phyloP scores from a whole-genome alignment of 2,888 invertebrate genomes.

The Tribolium freemani region DNA sequence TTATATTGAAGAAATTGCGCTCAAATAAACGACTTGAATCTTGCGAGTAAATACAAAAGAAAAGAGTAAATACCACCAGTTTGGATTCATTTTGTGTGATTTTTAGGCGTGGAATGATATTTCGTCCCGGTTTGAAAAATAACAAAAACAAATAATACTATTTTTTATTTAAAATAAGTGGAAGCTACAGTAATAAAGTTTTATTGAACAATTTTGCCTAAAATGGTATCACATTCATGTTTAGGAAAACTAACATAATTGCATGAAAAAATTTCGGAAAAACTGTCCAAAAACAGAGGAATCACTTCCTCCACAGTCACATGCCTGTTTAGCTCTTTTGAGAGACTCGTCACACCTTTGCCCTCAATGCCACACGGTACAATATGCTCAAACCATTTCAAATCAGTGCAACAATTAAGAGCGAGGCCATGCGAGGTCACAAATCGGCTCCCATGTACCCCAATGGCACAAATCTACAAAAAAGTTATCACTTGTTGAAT shows the following conservation, averaged over 20 bases:
- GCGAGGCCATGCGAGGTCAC: conserved; percentile 96
- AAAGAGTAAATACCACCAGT: too few relatives aligned
- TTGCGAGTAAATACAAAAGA: too few relatives aligned
- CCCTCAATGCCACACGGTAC: conserved; percentile 95
- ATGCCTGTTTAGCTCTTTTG: conserved; percentile 76
- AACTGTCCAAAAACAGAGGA: conserved; percentile 79
- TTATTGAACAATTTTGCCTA: conserved; percentile 18
- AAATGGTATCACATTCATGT: conserved; percentile 50
- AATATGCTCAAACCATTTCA: conserved; percentile 95
- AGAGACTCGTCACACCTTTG: conserved; percentile 92
- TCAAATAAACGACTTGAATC: too few relatives aligned
- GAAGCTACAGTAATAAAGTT: neutral
- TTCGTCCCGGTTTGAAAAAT: too few relatives aligned
- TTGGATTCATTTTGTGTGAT: too few relatives aligned
- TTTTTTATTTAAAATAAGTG: too few relatives aligned
- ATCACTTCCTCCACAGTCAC: conserved; percentile 77
- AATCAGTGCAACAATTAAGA: conserved; percentile 92
- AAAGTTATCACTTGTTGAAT: neutral
- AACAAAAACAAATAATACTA: too few relatives aligned
- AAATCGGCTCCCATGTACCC: conserved; percentile 88
- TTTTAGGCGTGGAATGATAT: too few relatives aligned
- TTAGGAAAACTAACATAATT: conserved; percentile 62
- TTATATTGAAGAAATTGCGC: too few relatives aligned
- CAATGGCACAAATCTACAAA: conserved; percentile 86
- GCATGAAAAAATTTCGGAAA: conserved; percentile 81